Evolutionary conservation across 2,797 vertebrate species (phyloP).

Genomic region (Myiothlypis chrysogaster): DNA sequence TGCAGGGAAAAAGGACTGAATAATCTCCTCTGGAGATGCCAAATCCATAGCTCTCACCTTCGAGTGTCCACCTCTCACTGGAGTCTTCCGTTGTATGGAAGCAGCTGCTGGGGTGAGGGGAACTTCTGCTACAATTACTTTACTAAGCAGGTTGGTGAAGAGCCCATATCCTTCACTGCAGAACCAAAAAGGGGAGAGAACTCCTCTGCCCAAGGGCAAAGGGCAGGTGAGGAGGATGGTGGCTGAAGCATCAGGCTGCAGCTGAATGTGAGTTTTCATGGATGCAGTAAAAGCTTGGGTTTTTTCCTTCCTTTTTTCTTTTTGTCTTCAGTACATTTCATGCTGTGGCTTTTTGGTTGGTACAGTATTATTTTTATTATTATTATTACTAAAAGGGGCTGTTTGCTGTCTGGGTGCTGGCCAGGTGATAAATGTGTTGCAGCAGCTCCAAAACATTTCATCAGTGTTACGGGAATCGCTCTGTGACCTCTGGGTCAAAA

Average conservation of each 20-base stretch:
- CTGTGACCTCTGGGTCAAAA: constrained; percentile 44
- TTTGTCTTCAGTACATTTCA: background rate
- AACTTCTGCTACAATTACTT: background rate
- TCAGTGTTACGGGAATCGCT: background rate
- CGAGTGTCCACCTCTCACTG: background rate
- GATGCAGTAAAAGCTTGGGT: background rate
- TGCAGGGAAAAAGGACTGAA: background rate
- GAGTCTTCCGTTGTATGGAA: background rate
- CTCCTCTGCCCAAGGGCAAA: background rate
- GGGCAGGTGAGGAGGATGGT: background rate
- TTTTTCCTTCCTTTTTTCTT: background rate
- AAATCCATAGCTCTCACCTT: background rate
- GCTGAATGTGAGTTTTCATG: background rate
- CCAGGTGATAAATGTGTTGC: constrained; percentile 7
- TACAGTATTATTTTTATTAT: background rate
- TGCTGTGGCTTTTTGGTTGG: background rate
- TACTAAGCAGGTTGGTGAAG: background rate
- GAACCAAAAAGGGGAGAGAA: background rate
- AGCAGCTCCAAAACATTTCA: constrained; percentile 10
- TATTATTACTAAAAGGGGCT: background rate
- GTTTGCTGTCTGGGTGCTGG: constrained; percentile 51
- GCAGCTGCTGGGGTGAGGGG: background rate
- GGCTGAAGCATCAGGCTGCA: background rate
- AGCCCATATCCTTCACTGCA: background rate
- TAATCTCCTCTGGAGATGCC: background rate